Conservation (phyloP, 2,113 vertebrate species). For the Genyomyrus donnyi region DNA sequence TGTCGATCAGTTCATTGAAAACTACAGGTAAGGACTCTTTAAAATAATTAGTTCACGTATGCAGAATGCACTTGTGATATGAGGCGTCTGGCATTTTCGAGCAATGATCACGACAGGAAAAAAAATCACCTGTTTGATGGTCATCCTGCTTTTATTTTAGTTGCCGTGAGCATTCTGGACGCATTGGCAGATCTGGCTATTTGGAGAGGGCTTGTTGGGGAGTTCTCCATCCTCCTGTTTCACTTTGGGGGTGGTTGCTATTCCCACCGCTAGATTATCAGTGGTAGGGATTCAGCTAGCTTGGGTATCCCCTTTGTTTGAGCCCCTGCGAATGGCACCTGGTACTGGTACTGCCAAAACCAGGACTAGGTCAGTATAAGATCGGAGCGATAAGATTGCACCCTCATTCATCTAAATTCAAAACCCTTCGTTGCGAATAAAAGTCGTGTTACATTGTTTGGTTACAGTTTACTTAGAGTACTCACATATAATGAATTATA, state of each 20-base stretch:
- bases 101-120: neutral
- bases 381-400: neutral
- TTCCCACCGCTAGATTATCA: constrained; percentile 9
- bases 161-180: neutral
- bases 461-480: neutral
- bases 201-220: neutral
- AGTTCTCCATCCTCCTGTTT: neutral
- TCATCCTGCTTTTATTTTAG: neutral
- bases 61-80: neutral
- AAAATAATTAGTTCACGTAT: neutral
- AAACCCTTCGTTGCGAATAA: neutral
- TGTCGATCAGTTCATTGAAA: constrained; percentile 1
- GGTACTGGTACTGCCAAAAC: neutral
- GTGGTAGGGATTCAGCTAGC: neutral
- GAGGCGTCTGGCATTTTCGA: neutral
- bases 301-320: neutral
- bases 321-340: neutral
- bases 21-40: neutral
- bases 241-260: neutral
- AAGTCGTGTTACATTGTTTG: neutral
- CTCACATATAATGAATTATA: neutral
- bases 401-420: neutral
- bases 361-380: neutral
- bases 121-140: neutral
- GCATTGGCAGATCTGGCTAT: neutral